Base-by-base conservation (phyloP, 2,888 invertebrate genomes). In the Thalpophila matura region DNA sequence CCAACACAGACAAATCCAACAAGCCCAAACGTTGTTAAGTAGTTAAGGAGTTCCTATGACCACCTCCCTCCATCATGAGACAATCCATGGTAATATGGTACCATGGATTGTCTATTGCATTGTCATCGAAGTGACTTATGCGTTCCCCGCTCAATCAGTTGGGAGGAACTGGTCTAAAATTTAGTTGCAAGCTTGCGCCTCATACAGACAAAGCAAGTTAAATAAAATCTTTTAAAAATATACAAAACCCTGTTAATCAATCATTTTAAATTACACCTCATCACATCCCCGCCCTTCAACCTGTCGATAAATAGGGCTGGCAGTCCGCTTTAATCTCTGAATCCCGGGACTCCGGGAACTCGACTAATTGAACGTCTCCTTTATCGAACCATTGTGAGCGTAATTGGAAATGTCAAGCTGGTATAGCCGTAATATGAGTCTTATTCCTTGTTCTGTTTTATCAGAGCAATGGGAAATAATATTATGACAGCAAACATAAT, bases 341-440 rank as follows among this genome's bases (percentile, higher is more conserved):
- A 45, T 42, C 38, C 65, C 65, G 38, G 55, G 33, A 37, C 12
- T 33, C 45, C 68, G 59, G 47, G 33, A 45, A 35, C 51, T 26
- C 71, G 55, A 55, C 71, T 70, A 70, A 70, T 70, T 70, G 76
- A 53, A 62, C 71, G 63, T 75, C 71, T 47, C 51, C 46, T 55
- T 75, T 75, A 70, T 60, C 71, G 70, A 61, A 37, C 54, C 27
- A 53, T 75, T 75, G 62, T 56, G 42, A 7, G 27, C 42, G 63
- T 70, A 70, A 70, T 70, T 70, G 70, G 76, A 70, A 75, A 70
- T 70, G 71, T 75, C 76, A 70, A 55, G 43, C 76, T 26, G 29
- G 24, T 27, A 26, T 35, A 75, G 51, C 51, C 47, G 47, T 31
- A 43, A 53, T 69, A 53, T 47, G 47, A 66, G 49, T 18, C 35